Evolutionary conservation across 2,888 invertebrate genomes (phyloP), one percentile per base, ranked within the genome.

Genomic region (Imbricaverruca yamaguchii): DNA sequence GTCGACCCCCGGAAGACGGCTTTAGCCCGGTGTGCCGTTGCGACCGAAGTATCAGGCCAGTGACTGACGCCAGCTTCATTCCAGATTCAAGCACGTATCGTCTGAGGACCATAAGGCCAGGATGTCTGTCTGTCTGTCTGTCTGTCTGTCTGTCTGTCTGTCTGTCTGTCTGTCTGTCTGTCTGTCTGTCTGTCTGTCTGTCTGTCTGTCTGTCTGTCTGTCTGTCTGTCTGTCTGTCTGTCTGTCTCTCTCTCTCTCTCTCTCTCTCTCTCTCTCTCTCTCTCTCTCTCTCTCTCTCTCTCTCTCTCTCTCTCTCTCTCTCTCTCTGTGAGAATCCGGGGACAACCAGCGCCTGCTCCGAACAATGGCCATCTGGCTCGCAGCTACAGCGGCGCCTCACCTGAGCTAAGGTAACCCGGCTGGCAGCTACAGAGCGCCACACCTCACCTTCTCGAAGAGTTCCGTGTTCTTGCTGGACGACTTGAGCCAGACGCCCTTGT

Each of bases 401-500:
- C 15, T 39, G 39, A 39, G 39, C 13, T 11, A 13, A 18, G 15
- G 15, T 18, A 9, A 18, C 61, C 15, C 8, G 61, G 7, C 61
- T 13, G 7, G 61, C 8, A 7, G 3, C 61, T 18, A 13, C 61
- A 7, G 18, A 7, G 18, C 15, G 15, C 61, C 61, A 39, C 13
- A 3, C 81, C 83, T 83, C 83, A 91, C 92, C 89, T 94, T 92
- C 86, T 98, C 97, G 87, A 93, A 98, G 80, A 96, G 91, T 83
- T 92, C 91, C 0, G 98, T 97, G 87, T 99, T 99, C 65, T 89
- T 88, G 79, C 89, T 90, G 0, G 98, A 96, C 11, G 91, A 93
- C 80, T 91, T 90, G 84, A 93, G 90, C 97, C 98, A 98, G 10
- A 93, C 87, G 83, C 92, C 91, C 84, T 91, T 91, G 87, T 94